These are phyloP conservation scores for Spinibarbus caldwelli DNA, from an alignment of 2,797 vertebrate genomes.

Conservation along the genomic window DNA sequence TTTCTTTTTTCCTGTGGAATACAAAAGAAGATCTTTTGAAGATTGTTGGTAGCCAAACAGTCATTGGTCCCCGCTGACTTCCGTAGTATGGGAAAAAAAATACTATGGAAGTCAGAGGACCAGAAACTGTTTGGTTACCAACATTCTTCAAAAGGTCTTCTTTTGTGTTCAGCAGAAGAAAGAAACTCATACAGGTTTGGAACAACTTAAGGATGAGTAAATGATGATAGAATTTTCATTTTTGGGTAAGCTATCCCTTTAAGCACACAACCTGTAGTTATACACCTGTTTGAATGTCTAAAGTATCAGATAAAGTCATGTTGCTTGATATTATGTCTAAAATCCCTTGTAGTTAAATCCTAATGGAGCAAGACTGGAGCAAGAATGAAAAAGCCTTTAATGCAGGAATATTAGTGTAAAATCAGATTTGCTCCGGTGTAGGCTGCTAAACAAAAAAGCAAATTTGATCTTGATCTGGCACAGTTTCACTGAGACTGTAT, in stretches of 20 bases:
- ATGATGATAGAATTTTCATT: background rate
- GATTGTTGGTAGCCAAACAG: background rate
- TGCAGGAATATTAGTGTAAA: conserved; percentile 2
- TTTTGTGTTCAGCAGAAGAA: background rate
- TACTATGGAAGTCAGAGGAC: background rate
- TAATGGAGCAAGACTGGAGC: background rate
- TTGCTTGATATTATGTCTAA: background rate
- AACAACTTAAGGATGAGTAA: background rate
- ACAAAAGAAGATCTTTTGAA: background rate
- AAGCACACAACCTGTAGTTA: background rate
- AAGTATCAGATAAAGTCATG: background rate
- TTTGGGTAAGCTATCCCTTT: background rate
- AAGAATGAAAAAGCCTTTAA: background rate
- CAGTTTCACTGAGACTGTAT: background rate
- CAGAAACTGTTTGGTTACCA: background rate
- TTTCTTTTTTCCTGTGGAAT: background rate
- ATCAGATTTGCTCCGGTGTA: background rate
- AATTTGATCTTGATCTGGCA: background rate
- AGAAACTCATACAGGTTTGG: background rate
- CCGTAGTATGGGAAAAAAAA: background rate
- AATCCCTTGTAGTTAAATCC: background rate
- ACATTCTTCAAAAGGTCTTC: background rate
- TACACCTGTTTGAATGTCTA: background rate
- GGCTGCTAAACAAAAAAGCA: background rate
- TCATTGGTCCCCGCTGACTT: background rate